These are phyloP conservation scores for Garra rufa DNA, from an alignment of 2,113 vertebrate genomes.

Conservation along the genomic window DNA sequence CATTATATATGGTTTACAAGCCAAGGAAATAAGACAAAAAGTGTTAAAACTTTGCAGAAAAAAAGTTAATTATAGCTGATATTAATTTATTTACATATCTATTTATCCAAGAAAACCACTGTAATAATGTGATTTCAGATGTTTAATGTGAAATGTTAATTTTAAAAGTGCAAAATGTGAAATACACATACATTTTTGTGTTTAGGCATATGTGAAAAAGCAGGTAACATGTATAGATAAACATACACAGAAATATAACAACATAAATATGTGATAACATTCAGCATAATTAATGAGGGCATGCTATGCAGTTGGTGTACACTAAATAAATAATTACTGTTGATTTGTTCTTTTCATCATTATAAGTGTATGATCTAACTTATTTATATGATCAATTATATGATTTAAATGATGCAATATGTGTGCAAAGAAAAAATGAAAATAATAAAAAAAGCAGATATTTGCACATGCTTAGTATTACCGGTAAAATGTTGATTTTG, in stretches of 20 bases:
- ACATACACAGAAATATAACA: not conserved
- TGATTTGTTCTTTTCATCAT: not conserved
- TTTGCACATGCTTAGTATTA: not conserved
- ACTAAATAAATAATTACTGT: not conserved
- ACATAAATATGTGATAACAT: not conserved
- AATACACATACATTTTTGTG: too few species aligned
- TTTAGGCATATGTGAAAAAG: not conserved
- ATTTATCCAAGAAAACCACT: not conserved
- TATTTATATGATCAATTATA: not conserved
- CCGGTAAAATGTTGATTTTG: too few species aligned
- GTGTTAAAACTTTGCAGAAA: not conserved
- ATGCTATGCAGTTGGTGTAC: not conserved
- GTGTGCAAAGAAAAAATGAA: not conserved
- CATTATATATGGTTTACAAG: slow-evolving; percentile 66
- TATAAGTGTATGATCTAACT: not conserved
- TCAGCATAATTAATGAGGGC: not conserved
- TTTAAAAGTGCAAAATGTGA: too few species aligned
- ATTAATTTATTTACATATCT: not conserved
- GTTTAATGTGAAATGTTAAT: not conserved
- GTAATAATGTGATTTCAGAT: not conserved
- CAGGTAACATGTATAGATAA: not conserved
- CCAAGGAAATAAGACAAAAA: slow-evolving; percentile 59
- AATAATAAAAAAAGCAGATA: not conserved
- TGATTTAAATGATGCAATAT: not conserved
- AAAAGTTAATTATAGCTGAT: not conserved